Evolutionary conservation across 2,888 invertebrate species (phyloP).

Genomic region (Platycheirus rosarum): DNA sequence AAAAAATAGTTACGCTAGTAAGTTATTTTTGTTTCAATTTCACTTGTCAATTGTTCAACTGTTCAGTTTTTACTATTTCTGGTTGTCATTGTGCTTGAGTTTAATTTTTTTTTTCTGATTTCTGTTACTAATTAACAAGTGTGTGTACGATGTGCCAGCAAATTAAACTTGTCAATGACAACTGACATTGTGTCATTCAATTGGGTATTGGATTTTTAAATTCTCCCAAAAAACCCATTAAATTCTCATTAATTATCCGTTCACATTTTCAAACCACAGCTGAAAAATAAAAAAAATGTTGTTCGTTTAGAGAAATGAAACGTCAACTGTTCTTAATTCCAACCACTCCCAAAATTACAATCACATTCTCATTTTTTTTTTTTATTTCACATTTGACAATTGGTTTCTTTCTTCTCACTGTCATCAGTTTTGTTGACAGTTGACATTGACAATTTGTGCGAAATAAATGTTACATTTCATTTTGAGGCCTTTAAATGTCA

Average conservation of each 20-base stretch:
- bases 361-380: slow-evolving; percentile 11
- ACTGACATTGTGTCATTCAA: slow-evolving; percentile 16
- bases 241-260: slow-evolving; percentile 27
- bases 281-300: too few species aligned
- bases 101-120: too few species aligned
- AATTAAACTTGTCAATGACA: slow-evolving; percentile 13
- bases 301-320: slow-evolving; percentile 5
- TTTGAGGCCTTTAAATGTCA: slow-evolving; percentile 36
- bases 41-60: too few species aligned
- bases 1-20: too few species aligned
- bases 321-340: slow-evolving; percentile 6
- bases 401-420: slow-evolving; percentile 16
- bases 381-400: slow-evolving; percentile 2
- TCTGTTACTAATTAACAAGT: too few species aligned
- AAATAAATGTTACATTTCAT: slow-evolving; percentile 34
- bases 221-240: slow-evolving; percentile 12
- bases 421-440: slow-evolving; percentile 25
- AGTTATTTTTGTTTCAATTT: too few species aligned
- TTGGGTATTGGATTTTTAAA: neutral
- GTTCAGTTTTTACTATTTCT: too few species aligned
- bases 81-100: too few species aligned
- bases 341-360: slow-evolving; percentile 15
- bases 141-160: neutral
- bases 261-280: slow-evolving; percentile 9
- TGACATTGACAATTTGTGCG: neutral